Evolutionary conservation across 2,888 invertebrate genomes (phyloP).

Genomic region (Drosophila mulleri): DNA sequence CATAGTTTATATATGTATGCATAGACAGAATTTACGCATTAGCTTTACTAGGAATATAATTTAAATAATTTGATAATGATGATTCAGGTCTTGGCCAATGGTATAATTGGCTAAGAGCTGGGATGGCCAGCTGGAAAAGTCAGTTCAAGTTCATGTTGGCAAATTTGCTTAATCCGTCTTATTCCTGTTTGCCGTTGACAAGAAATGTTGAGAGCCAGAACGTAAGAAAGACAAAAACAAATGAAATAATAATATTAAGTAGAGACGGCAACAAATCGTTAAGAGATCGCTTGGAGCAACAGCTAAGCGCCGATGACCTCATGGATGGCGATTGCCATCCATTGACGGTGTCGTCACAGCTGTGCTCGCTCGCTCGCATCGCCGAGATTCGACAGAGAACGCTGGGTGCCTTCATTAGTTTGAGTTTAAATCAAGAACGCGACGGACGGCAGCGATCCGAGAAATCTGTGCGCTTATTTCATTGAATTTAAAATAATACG

Average conservation of each 20-base stretch:
- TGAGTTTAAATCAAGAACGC: slow-evolving; percentile 75
- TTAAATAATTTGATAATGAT: slow-evolving; percentile 30
- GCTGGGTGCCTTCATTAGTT: slow-evolving; percentile 66
- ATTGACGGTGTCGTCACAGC: slow-evolving; percentile 46
- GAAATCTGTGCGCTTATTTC: slow-evolving; percentile 24
- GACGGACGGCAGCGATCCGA: slow-evolving; percentile 70
- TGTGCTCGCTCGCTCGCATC: slow-evolving; percentile 19
- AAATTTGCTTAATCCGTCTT: slow-evolving; percentile 17
- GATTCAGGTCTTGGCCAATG: slow-evolving; percentile 4
- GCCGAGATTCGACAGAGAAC: slow-evolving; percentile 48
- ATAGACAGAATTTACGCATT: slow-evolving; percentile 8
- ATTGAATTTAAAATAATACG: slow-evolving; percentile 32
- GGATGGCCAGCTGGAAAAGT: background rate
- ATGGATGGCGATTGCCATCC: slow-evolving; percentile 37
- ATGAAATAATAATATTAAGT: background rate
- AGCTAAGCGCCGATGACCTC: slow-evolving; percentile 37
- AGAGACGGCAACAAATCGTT: slow-evolving; percentile 7
- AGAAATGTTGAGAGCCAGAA: slow-evolving; percentile 7
- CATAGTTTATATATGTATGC: background rate
- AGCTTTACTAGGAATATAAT: slow-evolving; percentile 4
- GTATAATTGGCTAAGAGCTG: too few relatives aligned
- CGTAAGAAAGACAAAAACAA: background rate
- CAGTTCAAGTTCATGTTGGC: background rate
- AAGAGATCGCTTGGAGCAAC: slow-evolving; percentile 19
- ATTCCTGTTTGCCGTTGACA: background rate